phyloP scores from a whole-genome alignment of 2,888 invertebrate species.

The Polyommatus icarus region DNA sequence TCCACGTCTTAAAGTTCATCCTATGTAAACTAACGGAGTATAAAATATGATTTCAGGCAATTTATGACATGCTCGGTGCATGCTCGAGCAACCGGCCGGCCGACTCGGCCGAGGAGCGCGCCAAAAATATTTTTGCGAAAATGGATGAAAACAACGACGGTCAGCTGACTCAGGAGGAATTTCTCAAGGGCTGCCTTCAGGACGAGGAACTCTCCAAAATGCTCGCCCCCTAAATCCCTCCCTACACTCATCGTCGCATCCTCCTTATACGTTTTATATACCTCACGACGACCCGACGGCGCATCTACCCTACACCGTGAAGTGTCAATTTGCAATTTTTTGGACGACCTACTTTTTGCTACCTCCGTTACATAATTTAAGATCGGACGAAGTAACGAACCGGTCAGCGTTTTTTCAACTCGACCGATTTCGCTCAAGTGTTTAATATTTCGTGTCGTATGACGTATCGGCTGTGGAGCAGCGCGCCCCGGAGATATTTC shows the following conservation, averaged over 20 bases:
- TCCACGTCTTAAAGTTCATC: background rate
- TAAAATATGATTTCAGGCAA: slow-evolving; percentile 85
- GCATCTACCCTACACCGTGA: slow-evolving; percentile 39
- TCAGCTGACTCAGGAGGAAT: slow-evolving; percentile 98
- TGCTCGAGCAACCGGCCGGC: slow-evolving; percentile 97
- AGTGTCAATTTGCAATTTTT: slow-evolving; percentile 5
- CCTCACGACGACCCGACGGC: slow-evolving; percentile 59
- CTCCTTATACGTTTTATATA: slow-evolving; percentile 41
- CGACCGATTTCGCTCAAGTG: background rate
- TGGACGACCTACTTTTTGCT: background rate
- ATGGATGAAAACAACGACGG: slow-evolving; percentile 99
- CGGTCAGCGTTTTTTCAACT: background rate
- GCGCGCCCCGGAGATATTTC: background rate
- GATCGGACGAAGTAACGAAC: background rate
- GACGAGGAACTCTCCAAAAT: slow-evolving; percentile 97
- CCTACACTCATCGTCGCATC: slow-evolving; percentile 38
- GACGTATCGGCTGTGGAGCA: background rate
- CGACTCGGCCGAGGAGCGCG: slow-evolving; percentile 97
- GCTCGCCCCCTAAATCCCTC: slow-evolving; percentile 90
- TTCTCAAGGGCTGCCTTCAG: slow-evolving; percentile 97
- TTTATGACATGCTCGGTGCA: slow-evolving; percentile 99
- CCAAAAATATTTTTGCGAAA: slow-evolving; percentile 99
- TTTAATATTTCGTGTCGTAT: background rate
- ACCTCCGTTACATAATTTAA: background rate
- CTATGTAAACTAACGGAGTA: background rate